phyloP scores from a whole-genome alignment of 2,888 invertebrate species.

The Piscicola geometra region DNA sequence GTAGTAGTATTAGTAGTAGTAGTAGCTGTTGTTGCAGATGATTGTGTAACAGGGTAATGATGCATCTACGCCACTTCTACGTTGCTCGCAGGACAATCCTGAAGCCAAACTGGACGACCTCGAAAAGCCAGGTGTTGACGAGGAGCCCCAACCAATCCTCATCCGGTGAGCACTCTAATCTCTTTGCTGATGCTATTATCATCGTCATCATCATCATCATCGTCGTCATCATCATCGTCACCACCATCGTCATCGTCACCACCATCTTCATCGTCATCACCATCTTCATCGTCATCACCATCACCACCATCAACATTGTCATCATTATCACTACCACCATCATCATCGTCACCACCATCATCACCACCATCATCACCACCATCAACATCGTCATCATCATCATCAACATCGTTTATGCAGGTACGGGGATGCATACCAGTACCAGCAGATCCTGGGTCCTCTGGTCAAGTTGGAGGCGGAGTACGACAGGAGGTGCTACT shows the following conservation, averaged over 20 bases:
- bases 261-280: too few species aligned
- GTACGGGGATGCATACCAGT: conserved; percentile 98
- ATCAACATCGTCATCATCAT: too few species aligned
- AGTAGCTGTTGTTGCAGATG: too few species aligned
- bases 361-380: too few species aligned
- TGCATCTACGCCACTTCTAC: background rate
- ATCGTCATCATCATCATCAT: background rate
- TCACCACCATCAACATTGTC: background rate
- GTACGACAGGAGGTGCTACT: conserved; percentile 81
- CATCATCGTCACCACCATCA: too few species aligned
- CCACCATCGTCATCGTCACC: too few species aligned
- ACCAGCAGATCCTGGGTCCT: conserved; percentile 95
- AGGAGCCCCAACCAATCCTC: conserved; percentile 87
- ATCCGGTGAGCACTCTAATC: conserved; percentile 52
- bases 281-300: too few species aligned
- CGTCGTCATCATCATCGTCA: background rate
- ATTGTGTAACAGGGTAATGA: too few species aligned
- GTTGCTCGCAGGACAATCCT: conserved; percentile 71
- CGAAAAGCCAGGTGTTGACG: conserved; percentile 94
- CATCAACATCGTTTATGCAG: conserved; percentile 53
- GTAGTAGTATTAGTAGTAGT: background rate
- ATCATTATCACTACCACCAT: too few species aligned
- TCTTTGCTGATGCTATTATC: background rate
- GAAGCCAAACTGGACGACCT: conserved; percentile 96
- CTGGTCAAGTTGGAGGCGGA: conserved; percentile 94